phyloP scores from a whole-genome alignment of 1,140 invertebrate species.

The Tetragonula clypearis region DNA sequence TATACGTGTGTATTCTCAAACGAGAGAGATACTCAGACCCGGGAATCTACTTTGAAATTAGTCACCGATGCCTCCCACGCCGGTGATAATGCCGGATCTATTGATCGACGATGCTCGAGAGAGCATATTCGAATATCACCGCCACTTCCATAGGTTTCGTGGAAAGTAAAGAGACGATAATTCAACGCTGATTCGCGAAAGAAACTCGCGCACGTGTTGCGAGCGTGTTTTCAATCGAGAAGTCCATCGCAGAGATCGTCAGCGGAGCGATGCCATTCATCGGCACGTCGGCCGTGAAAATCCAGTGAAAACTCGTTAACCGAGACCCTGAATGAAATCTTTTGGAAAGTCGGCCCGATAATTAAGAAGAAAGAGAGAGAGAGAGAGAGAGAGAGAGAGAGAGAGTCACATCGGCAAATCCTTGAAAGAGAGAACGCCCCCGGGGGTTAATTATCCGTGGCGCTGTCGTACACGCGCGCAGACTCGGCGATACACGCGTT shows the following conservation, averaged over 20 bases:
- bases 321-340: not conserved
- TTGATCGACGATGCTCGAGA: not conserved
- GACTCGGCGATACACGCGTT: not conserved
- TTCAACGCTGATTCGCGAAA: too few species aligned
- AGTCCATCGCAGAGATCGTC: too few species aligned
- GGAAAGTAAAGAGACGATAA: too few species aligned
- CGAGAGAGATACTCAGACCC: conserved; percentile 37
- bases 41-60: conserved; percentile 50
- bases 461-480: not conserved
- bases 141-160: too few species aligned
- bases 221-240: too few species aligned
- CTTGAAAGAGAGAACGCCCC: conserved; percentile 8
- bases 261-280: too few species aligned
- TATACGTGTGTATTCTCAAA: conserved; percentile 55
- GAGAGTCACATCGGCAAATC: not conserved
- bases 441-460: conserved; percentile 34
- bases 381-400: too few species aligned
- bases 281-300: not conserved
- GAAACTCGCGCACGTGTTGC: too few species aligned
- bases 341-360: not conserved
- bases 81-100: not conserved
- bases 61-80: conserved; percentile 23
- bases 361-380: conserved; percentile 5
- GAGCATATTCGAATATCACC: too few species aligned
- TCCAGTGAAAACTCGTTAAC: not conserved